These are phyloP conservation scores for Arge pagana DNA, from an alignment of 2,888 invertebrate genomes.

Conservation along the genomic window DNA sequence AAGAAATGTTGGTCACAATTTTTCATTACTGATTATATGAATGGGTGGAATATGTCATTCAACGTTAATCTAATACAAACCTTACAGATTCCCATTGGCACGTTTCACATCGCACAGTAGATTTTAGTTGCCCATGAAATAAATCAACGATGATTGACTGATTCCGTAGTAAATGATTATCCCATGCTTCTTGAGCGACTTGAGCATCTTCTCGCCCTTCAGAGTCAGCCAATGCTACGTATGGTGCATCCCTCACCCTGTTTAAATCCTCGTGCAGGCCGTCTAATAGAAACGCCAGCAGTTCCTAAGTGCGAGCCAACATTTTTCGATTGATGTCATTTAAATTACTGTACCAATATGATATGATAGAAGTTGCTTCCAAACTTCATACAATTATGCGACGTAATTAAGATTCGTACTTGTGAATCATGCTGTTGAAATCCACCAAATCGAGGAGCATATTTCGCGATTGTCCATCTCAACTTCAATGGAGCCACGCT, in stretches of 20 bases:
- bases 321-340: too few species aligned
- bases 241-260: constrained; percentile 71
- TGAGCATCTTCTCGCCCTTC: constrained; percentile 76
- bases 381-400: too few species aligned
- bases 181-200: constrained; percentile 80
- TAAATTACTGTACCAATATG: neutral
- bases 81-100: constrained; percentile 23
- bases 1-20: neutral
- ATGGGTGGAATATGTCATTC: neutral
- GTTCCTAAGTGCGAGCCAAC: too few species aligned
- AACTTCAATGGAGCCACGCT: constrained; percentile 88
- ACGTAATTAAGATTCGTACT: constrained; percentile 27
- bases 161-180: constrained; percentile 79
- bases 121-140: constrained; percentile 91
- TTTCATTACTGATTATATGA: neutral
- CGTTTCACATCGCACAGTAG: constrained; percentile 65
- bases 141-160: constrained; percentile 87
- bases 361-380: neutral
- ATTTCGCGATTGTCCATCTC: constrained; percentile 82
- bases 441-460: constrained; percentile 84
- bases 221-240: constrained; percentile 75
- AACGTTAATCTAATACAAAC: constrained; percentile 4
- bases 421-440: constrained; percentile 94
- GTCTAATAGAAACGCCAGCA: constrained; percentile 89
- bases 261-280: constrained; percentile 92